Evolutionary conservation across 2,888 invertebrate species (phyloP).

Genomic region (Drosophila percnosoma): DNA sequence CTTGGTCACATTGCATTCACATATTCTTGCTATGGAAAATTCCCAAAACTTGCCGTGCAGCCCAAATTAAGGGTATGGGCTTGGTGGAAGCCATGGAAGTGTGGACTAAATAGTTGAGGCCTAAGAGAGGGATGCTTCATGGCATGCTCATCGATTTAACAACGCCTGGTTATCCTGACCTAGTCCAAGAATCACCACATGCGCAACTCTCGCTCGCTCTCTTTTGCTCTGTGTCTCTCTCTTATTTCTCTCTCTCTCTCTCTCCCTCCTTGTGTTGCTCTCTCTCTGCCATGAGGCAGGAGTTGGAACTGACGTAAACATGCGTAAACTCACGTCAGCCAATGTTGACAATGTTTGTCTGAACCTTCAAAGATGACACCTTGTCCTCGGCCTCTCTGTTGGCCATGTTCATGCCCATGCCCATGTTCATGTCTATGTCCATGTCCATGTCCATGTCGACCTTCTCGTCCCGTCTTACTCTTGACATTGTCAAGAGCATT

Average conservation of each 20-base stretch:
- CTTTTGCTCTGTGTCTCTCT: constrained; percentile 3
- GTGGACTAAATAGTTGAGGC: not conserved
- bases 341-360: constrained; percentile 21
- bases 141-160: constrained; percentile 68
- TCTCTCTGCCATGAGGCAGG: not conserved
- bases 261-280: constrained; percentile 4
- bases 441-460: constrained; percentile 22
- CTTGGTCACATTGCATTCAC: constrained; percentile 12
- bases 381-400: constrained; percentile 9
- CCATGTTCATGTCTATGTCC: constrained; percentile 17
- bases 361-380: constrained; percentile 36
- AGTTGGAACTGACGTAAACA: constrained; percentile 10
- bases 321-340: constrained; percentile 66
- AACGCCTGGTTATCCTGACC: constrained; percentile 68
- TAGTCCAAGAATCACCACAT: constrained; percentile 58
- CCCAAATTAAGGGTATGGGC: constrained; percentile 9
- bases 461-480: not conserved
- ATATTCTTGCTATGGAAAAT: constrained; percentile 63
- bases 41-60: constrained; percentile 49
- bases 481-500: constrained; percentile 68
- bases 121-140: constrained; percentile 39
- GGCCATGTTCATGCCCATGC: constrained; percentile 6
- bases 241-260: constrained; percentile 7
- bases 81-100: not conserved
- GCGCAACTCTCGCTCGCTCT: constrained; percentile 40